These are phyloP conservation scores for Auanema sp. DNA, from an alignment of 2,888 invertebrate species.

Conservation along the genomic window DNA sequence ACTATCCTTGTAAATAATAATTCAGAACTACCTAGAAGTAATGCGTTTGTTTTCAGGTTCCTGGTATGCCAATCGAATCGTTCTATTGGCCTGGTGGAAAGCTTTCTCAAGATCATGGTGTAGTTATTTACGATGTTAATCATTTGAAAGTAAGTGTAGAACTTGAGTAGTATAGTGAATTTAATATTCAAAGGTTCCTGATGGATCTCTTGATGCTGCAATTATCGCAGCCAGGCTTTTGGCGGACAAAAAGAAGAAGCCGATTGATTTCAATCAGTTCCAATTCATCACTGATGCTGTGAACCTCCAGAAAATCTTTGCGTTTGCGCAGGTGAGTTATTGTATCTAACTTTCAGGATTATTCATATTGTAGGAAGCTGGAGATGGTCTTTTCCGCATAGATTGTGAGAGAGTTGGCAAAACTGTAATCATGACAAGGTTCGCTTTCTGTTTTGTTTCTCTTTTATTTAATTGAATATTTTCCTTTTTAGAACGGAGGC, in stretches of 20 bases:
- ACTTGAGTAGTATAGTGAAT: background rate
- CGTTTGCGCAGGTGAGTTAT: conserved; percentile 58
- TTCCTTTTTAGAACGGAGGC: conserved; percentile 55
- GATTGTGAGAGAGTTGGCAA: conserved; percentile 64
- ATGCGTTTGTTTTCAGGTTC: conserved; percentile 39
- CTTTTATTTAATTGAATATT: conserved; percentile 6
- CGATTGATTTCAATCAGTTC: conserved; percentile 61
- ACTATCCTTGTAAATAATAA: conserved; percentile 49
- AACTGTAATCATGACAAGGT: conserved; percentile 61
- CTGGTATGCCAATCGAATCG: conserved; percentile 58
- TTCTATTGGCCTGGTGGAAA: conserved; percentile 62
- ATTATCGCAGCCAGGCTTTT: conserved; percentile 58
- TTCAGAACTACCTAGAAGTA: too few species aligned
- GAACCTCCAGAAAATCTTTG: conserved; percentile 64
- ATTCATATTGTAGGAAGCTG: conserved; percentile 50
- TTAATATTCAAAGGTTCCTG: conserved; percentile 28
- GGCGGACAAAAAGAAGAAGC: conserved; percentile 56
- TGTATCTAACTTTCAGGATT: background rate
- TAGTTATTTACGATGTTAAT: conserved; percentile 63
- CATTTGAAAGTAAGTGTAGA: conserved; percentile 42
- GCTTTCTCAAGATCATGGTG: conserved; percentile 59
- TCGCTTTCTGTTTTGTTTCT: background rate
- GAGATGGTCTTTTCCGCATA: conserved; percentile 63
- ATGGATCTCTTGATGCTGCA: conserved; percentile 58
- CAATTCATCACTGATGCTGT: conserved; percentile 64